Evolutionary conservation across 2,888 invertebrate species (phyloP).

Genomic region (Microdon myrmicae): DNA sequence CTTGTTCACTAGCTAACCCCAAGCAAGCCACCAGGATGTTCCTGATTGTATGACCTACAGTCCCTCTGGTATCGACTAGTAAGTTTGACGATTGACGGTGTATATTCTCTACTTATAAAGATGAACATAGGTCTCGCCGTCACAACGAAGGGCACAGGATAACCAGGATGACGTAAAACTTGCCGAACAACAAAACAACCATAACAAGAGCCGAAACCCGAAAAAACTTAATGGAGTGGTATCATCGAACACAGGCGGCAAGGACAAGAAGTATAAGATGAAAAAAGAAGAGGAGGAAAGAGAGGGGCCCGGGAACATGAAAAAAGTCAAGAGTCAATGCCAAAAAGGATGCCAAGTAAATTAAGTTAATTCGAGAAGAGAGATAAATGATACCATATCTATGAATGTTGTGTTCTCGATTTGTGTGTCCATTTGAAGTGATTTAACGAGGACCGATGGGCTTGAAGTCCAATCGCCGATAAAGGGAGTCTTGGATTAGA

Average conservation of each 20-base stretch:
- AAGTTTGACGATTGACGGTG: no score
- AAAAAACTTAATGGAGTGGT: no score
- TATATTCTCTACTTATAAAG: no score
- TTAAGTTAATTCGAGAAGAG: constrained; percentile 52
- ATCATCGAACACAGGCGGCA: no score
- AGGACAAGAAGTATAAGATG: constrained; percentile 19
- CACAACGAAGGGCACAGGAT: constrained; percentile 31
- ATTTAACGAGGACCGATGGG: constrained; percentile 20
- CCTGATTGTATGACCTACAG: not conserved
- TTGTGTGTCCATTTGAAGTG: constrained; percentile 34
- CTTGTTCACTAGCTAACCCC: no score
- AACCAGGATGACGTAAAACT: constrained; percentile 37
- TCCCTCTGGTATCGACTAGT: no score
- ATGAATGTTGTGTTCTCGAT: constrained; percentile 43
- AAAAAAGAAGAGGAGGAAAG: no score
- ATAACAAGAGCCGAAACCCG: constrained; percentile 10
- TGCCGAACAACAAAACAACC: constrained; percentile 16
- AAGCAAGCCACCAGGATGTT: constrained; percentile 4
- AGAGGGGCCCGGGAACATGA: constrained; percentile 17
- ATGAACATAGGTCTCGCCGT: constrained; percentile 34
- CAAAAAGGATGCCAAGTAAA: constrained; percentile 47
- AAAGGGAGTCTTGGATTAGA: no score
- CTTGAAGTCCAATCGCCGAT: no score
- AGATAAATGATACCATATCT: constrained; percentile 49
- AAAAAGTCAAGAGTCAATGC: constrained; percentile 50